These are phyloP conservation scores for Drosophila ficusphila DNA, from an alignment of 1,140 invertebrate species.

Conservation along the genomic window DNA sequence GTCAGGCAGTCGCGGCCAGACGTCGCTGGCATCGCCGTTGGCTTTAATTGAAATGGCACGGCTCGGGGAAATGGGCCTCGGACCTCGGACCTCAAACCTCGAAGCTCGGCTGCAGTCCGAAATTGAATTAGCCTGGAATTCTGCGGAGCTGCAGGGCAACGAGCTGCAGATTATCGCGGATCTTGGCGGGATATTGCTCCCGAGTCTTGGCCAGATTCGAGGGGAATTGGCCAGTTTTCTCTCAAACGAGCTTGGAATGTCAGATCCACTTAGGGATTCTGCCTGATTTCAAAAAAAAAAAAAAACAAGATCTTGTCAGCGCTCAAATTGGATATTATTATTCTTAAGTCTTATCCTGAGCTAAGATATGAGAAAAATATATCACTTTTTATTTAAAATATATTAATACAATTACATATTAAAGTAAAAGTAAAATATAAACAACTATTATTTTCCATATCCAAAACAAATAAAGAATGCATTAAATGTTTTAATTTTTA, in stretches of 20 bases:
- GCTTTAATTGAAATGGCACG: conserved; percentile 26
- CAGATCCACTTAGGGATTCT: neutral
- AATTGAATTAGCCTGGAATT: conserved; percentile 20
- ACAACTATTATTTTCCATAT: too few species aligned
- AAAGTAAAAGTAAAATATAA: too few species aligned
- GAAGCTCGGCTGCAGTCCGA: conserved; percentile 14
- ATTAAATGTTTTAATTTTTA: too few species aligned
- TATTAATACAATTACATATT: too few species aligned
- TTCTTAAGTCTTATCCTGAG: too few species aligned
- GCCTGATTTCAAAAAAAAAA: neutral
- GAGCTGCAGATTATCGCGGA: neutral
- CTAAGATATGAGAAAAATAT: too few species aligned
- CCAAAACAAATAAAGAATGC: too few species aligned
- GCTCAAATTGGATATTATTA: neutral
- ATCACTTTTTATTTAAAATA: too few species aligned
- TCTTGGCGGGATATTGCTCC: neutral
- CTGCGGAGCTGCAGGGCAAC: neutral
- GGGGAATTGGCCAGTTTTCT: too few species aligned
- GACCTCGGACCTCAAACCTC: neutral
- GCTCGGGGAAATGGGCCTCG: neutral
- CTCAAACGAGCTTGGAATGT: neutral
- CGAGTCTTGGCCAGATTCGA: neutral
- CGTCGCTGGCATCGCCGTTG: conserved; percentile 20
- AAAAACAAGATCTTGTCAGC: neutral
- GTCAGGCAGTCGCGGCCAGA: conserved; percentile 22